These are phyloP conservation scores for Orchesella flavescens DNA, from an alignment of 2,888 invertebrate genomes.

Conservation along the genomic window DNA sequence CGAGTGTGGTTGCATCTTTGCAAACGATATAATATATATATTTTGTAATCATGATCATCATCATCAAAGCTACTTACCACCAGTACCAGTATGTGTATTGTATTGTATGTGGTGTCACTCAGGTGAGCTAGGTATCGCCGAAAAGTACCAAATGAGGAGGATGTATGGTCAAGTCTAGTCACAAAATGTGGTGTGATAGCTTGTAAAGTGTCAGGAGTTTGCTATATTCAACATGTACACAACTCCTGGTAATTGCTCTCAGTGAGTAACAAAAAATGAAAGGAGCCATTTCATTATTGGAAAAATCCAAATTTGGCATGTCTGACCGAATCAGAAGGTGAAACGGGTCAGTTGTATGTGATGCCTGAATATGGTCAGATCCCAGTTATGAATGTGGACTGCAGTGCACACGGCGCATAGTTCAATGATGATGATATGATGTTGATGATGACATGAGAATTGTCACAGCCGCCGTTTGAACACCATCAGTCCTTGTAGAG, in stretches of 20 bases:
- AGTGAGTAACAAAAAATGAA: conserved; percentile 51
- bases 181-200: conserved; percentile 7
- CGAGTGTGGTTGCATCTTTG: neutral
- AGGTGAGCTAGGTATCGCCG: neutral
- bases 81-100: neutral
- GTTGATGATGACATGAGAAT: conserved; percentile 26
- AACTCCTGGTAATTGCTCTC: neutral
- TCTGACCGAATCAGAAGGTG: conserved; percentile 63
- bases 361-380: conserved; percentile 62
- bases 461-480: conserved; percentile 34
- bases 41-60: too few relatives aligned
- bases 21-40: neutral
- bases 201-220: neutral
- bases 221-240: neutral
- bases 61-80: neutral
- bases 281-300: conserved; percentile 59
- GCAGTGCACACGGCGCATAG: neutral
- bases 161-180: neutral
- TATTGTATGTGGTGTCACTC: too few relatives aligned
- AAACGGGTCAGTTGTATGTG: conserved; percentile 61
- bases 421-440: neutral
- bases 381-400: conserved; percentile 56
- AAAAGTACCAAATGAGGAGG: neutral
- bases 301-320: conserved; percentile 63
- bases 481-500: conserved; percentile 56